These are phyloP conservation scores for Mnemiopsis leidyi DNA, from an alignment of 37 sponge, comb jelly and placozoan species.

Conservation along the genomic window DNA sequence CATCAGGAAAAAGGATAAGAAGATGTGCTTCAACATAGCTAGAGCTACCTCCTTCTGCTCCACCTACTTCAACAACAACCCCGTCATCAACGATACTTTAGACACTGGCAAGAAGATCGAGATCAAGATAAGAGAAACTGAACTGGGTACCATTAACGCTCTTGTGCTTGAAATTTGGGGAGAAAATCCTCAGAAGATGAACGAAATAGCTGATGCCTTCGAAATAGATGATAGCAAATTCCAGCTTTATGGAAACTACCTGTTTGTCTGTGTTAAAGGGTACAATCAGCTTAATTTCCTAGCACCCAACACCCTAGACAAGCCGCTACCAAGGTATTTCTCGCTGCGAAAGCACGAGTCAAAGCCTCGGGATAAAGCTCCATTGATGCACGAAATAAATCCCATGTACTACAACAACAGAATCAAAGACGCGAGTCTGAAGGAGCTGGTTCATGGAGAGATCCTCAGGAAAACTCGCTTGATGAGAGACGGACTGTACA, in stretches of 20 bases:
- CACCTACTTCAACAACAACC: neutral
- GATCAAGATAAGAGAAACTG: conserved; percentile 53
- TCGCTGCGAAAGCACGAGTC: neutral
- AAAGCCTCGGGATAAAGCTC: neutral
- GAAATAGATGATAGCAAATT: conserved; percentile 23
- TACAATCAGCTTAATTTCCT: conserved; percentile 37
- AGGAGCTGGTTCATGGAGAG: conserved; percentile 7
- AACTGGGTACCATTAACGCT: neutral
- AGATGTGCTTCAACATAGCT: conserved; percentile 49
- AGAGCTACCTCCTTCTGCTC: conserved; percentile 46
- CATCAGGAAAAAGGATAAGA: conserved; percentile 52
- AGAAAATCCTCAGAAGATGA: conserved; percentile 52
- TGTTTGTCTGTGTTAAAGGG: neutral
- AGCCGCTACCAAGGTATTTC: neutral
- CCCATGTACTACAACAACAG: conserved; percentile 14
- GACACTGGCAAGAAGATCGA: conserved; percentile 1
- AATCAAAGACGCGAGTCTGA: neutral
- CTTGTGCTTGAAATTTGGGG: conserved; percentile 56
- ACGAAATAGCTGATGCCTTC: conserved; percentile 19
- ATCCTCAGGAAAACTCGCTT: neutral
- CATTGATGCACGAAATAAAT: neutral
- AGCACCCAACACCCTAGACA: neutral
- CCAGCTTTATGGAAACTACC: conserved; percentile 5
- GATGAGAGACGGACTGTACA: conserved; percentile 56
- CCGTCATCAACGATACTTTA: no score